These are phyloP conservation scores for Hyles lineata DNA, from an alignment of 2,888 invertebrate genomes.

Conservation along the genomic window DNA sequence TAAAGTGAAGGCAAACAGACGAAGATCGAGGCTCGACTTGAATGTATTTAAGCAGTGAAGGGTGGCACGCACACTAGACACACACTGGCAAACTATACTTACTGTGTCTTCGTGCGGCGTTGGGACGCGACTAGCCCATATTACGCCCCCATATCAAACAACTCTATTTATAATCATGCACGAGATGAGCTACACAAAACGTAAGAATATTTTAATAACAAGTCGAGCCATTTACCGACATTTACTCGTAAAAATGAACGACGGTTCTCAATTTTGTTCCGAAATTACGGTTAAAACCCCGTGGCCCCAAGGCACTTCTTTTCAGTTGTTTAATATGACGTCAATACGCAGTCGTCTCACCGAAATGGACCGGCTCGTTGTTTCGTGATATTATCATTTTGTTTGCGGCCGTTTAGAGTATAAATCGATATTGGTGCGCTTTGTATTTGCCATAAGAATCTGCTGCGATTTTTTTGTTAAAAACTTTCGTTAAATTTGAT, in stretches of 20 bases:
- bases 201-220: slow-evolving; percentile 24
- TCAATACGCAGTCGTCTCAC: neutral
- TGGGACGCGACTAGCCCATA: slow-evolving; percentile 24
- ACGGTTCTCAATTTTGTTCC: slow-evolving; percentile 15
- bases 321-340: neutral
- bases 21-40: neutral
- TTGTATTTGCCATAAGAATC: neutral
- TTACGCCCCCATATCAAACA: slow-evolving; percentile 6
- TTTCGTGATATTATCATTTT: slow-evolving; percentile 5
- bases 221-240: slow-evolving; percentile 14
- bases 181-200: slow-evolving; percentile 3
- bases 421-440: neutral
- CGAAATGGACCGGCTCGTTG: neutral
- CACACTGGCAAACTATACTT: slow-evolving; percentile 23
- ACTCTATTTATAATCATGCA: slow-evolving; percentile 13
- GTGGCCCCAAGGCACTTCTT: neutral
- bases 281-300: slow-evolving; percentile 5
- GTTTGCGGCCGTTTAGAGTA: neutral
- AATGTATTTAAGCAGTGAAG: slow-evolving; percentile 24
- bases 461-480: neutral
- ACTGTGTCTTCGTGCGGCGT: slow-evolving; percentile 21
- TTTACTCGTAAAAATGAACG: slow-evolving; percentile 20
- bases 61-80: slow-evolving; percentile 19
- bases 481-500: slow-evolving; percentile 2
- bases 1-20: slow-evolving; percentile 9